phyloP scores from a whole-genome alignment of 2,888 invertebrate species.

The Pseudococcus jackbeardsleyi region DNA sequence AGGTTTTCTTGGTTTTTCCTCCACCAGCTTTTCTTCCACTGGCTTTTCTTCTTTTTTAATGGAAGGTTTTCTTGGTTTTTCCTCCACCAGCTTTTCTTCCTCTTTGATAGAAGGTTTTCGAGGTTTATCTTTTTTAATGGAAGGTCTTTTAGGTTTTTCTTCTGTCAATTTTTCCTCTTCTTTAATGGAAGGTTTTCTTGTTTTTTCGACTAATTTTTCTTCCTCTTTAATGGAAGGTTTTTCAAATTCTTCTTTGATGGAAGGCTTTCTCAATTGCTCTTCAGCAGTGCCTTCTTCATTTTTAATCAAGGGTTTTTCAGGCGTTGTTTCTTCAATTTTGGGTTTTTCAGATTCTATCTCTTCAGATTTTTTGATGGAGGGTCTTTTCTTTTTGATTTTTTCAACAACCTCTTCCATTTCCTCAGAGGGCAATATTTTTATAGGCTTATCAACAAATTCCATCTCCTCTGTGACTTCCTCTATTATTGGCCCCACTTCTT shows the following conservation, averaged over 20 bases:
- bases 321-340: background rate
- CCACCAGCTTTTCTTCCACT: constrained; percentile 68
- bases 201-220: background rate
- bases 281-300: constrained; percentile 67
- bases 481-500: constrained; percentile 67
- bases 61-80: constrained; percentile 68
- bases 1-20: constrained; percentile 68
- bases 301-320: constrained; percentile 43
- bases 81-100: constrained; percentile 68
- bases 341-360: background rate
- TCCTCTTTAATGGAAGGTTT: constrained; percentile 69
- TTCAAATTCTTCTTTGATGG: constrained; percentile 67
- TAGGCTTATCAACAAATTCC: constrained; percentile 59
- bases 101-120: background rate
- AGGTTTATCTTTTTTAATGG: constrained; percentile 69
- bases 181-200: constrained; percentile 70
- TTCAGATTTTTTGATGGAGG: background rate
- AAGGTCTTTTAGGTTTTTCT: constrained; percentile 68
- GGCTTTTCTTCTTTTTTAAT: constrained; percentile 68
- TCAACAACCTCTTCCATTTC: constrained; percentile 69
- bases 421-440: constrained; percentile 71
- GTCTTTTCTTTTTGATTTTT: constrained; percentile 65
- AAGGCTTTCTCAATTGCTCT: constrained; percentile 67
- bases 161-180: background rate
- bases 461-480: constrained; percentile 69